Conservation (phyloP, 2,888 invertebrate genomes). For the Villa cingulata region DNA sequence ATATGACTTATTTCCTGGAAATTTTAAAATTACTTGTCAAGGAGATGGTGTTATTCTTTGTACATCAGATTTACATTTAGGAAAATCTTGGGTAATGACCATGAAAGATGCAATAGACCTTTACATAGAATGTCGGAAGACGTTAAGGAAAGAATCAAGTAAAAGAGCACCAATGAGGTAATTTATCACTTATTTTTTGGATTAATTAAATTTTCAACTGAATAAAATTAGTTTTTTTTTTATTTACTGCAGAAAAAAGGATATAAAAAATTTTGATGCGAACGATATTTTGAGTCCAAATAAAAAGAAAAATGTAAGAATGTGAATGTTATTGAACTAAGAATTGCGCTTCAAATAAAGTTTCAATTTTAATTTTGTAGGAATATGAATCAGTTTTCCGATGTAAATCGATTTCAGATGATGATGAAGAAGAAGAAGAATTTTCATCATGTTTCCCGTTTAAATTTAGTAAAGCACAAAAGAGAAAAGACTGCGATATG, state of each 20-base stretch:
- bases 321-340: too few species aligned
- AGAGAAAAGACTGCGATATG: background rate
- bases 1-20: slow-evolving; percentile 42
- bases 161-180: slow-evolving; percentile 42
- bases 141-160: slow-evolving; percentile 49
- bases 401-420: slow-evolving; percentile 29
- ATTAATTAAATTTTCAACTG: background rate
- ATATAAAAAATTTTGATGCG: slow-evolving; percentile 39
- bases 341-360: too few species aligned
- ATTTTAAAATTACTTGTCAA: slow-evolving; percentile 47
- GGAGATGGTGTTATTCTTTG: slow-evolving; percentile 44
- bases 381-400: slow-evolving; percentile 33
- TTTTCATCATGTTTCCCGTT: slow-evolving; percentile 20
- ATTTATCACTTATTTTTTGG: background rate
- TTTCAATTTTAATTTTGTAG: slow-evolving; percentile 15
- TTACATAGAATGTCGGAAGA: slow-evolving; percentile 44
- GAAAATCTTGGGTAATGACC: slow-evolving; percentile 43
- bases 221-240: background rate
- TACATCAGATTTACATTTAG: slow-evolving; percentile 40
- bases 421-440: slow-evolving; percentile 17
- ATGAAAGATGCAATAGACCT: slow-evolving; percentile 43
- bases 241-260: slow-evolving; percentile 34
- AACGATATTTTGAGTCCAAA: slow-evolving; percentile 42
- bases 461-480: background rate
- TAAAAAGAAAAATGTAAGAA: slow-evolving; percentile 36